These are phyloP conservation scores for Egretta garzetta DNA, from an alignment of 2,113 vertebrate species.

Conservation along the genomic window DNA sequence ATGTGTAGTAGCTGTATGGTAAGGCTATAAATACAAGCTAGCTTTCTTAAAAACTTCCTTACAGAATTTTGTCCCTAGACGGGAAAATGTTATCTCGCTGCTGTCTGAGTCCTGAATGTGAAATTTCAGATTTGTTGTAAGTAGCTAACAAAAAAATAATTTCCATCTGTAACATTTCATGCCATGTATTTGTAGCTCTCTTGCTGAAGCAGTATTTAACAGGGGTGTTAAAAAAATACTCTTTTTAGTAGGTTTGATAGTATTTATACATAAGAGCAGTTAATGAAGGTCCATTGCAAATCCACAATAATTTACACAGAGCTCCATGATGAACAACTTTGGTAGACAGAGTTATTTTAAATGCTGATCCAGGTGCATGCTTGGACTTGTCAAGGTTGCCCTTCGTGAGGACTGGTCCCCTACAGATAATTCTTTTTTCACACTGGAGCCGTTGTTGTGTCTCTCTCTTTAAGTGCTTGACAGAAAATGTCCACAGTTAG, in stretches of 20 bases:
- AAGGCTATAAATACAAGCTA: conserved; percentile 65
- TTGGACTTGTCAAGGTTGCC: conserved; percentile 56
- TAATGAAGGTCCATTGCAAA: conserved; percentile 56
- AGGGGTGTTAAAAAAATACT: conserved; percentile 19
- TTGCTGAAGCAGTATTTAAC: conserved; percentile 33
- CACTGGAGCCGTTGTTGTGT: conserved; percentile 55
- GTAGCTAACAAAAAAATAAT: conserved; percentile 28
- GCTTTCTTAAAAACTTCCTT: conserved; percentile 53
- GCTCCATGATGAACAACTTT: neutral
- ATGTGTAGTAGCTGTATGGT: conserved; percentile 43
- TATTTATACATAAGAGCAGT: conserved; percentile 32
- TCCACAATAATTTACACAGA: conserved; percentile 34
- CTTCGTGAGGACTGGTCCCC: conserved; percentile 32
- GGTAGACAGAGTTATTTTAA: conserved; percentile 56
- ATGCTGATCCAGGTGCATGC: conserved; percentile 45
- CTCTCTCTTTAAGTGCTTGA: conserved; percentile 53
- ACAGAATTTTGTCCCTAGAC: conserved; percentile 65
- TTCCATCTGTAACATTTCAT: conserved; percentile 53
- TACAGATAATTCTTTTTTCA: conserved; percentile 61
- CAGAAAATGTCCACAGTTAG: conserved; percentile 56
- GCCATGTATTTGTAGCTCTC: conserved; percentile 33
- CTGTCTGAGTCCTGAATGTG: neutral
- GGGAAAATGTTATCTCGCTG: conserved; percentile 30
- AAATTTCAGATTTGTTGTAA: conserved; percentile 42
- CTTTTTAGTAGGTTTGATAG: neutral